These are phyloP conservation scores for Cariama cristata DNA, from an alignment of 2,113 vertebrate species.

Conservation along the genomic window DNA sequence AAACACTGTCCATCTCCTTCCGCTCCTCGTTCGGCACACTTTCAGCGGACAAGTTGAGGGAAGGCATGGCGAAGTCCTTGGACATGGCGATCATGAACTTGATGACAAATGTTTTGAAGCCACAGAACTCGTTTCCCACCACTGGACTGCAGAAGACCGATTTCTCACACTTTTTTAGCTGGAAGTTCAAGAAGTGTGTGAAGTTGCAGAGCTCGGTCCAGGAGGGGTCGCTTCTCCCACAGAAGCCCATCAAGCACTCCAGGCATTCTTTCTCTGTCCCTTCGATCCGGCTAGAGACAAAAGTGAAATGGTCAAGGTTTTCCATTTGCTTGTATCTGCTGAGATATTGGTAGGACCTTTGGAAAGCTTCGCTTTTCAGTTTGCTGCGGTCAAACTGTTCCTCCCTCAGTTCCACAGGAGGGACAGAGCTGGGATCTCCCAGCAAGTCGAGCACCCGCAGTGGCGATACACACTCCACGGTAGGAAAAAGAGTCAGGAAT, in stretches of 20 bases:
- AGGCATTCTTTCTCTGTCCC: conserved; percentile 75
- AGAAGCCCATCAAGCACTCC: conserved; percentile 66
- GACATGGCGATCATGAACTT: conserved; percentile 85
- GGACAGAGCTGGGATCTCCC: background rate
- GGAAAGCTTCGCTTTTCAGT: conserved; percentile 75
- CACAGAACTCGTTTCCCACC: conserved; percentile 59
- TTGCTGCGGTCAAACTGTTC: conserved; percentile 76
- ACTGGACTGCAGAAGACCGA: conserved; percentile 76
- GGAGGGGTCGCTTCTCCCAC: conserved; percentile 76
- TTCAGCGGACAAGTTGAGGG: conserved; percentile 75
- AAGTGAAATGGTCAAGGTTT: conserved; percentile 73
- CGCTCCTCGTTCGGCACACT: conserved; percentile 31
- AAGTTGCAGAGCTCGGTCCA: conserved; percentile 84
- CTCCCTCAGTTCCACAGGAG: background rate
- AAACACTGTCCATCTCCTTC: conserved; percentile 15
- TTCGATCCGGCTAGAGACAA: background rate
- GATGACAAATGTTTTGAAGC: conserved; percentile 81
- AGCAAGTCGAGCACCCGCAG: conserved; percentile 77
- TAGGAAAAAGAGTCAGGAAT: conserved; percentile 85
- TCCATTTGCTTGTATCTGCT: conserved; percentile 23
- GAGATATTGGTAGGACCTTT: conserved; percentile 81
- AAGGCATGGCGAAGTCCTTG: conserved; percentile 80
- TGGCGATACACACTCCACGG: conserved; percentile 82
- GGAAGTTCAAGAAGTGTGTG: conserved; percentile 80
- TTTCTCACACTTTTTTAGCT: conserved; percentile 78